Conservation (phyloP, 2,797 vertebrate species). For the Heliangelus exortis region DNA sequence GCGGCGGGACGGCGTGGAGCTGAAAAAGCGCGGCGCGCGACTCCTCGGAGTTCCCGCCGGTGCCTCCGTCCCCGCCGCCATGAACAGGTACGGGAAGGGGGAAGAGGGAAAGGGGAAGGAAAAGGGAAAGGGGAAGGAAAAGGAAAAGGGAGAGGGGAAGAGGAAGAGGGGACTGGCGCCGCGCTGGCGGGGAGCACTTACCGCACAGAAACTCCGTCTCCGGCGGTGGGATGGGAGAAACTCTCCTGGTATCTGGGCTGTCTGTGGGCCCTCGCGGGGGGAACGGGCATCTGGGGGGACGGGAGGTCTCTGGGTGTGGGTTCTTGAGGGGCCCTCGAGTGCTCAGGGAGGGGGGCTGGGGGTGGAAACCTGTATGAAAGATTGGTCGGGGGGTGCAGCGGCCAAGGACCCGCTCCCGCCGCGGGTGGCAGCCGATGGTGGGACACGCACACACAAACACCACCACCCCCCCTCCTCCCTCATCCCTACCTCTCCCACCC, state of each 20-base stretch:
- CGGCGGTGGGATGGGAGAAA: neutral
- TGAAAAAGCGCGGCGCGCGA: neutral
- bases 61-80: neutral
- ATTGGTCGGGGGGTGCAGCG: too few relatives aligned
- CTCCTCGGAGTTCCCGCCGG: neutral
- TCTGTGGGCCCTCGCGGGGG: neutral
- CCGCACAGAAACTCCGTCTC: too few relatives aligned
- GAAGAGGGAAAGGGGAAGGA: too few relatives aligned
- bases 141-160: too few relatives aligned
- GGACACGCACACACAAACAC: too few relatives aligned
- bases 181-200: accelerated
- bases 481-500: too few relatives aligned
- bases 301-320: neutral
- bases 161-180: neutral
- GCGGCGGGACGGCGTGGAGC: conserved; percentile 20
- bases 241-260: neutral
- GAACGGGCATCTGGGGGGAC: too few relatives aligned
- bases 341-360: neutral
- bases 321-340: accelerated
- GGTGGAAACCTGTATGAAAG: too few relatives aligned
- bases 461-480: too few relatives aligned
- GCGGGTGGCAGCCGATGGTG: neutral
- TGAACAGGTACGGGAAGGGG: neutral
- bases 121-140: too few relatives aligned
- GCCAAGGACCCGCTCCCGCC: too few relatives aligned